These are phyloP conservation scores for Drosophila mimica DNA, from an alignment of 2,888 invertebrate species.

Conservation along the genomic window DNA sequence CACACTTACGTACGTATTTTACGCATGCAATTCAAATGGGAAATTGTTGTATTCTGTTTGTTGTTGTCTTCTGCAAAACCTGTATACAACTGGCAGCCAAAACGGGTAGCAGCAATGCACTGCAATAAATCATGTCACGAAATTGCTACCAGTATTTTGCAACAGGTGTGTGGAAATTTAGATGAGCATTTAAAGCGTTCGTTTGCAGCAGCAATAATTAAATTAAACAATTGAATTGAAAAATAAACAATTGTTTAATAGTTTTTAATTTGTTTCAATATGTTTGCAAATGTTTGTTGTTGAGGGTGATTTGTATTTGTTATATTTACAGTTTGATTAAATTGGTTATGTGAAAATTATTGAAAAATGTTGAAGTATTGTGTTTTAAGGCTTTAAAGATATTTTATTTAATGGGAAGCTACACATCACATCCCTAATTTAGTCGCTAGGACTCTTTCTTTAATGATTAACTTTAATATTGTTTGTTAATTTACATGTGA, in stretches of 20 bases:
- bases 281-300: neutral
- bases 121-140: slow-evolving; percentile 39
- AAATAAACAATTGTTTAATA: too few species aligned
- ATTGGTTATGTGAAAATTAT: neutral
- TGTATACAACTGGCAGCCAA: slow-evolving; percentile 35
- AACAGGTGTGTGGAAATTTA: neutral
- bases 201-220: too few species aligned
- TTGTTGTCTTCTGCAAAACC: slow-evolving; percentile 63
- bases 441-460: neutral
- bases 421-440: neutral
- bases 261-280: neutral
- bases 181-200: neutral
- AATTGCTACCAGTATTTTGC: neutral
- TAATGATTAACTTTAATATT: neutral
- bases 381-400: neutral
- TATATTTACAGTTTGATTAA: neutral
- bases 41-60: slow-evolving; percentile 36
- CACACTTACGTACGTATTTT: slow-evolving; percentile 25
- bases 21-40: slow-evolving; percentile 74
- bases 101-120: slow-evolving; percentile 33
- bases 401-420: neutral
- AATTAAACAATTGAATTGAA: too few species aligned
- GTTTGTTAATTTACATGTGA: neutral
- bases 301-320: fast-evolving
- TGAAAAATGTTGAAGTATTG: neutral